Conservation (phyloP, 2,797 vertebrate genomes). For the Distichodus sexfasciatus region DNA sequence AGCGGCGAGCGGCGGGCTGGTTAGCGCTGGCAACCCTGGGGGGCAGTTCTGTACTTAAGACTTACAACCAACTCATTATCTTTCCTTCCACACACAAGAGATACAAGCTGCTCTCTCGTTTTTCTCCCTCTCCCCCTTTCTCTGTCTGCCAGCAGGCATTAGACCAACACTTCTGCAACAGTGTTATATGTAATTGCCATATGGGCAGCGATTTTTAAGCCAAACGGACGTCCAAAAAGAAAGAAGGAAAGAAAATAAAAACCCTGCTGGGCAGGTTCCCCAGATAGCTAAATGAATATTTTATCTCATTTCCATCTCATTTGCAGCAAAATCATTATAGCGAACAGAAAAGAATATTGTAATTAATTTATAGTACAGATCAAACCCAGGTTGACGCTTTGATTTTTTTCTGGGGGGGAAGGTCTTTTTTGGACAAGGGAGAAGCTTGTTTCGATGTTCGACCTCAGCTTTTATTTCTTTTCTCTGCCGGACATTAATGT, state of each 20-base stretch:
- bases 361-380: slow-evolving; percentile 82
- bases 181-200: slow-evolving; percentile 79
- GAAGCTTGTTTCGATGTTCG: slow-evolving; percentile 69
- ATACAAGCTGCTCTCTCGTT: slow-evolving; percentile 64
- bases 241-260: too few species aligned
- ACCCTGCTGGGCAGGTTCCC: slow-evolving; percentile 77
- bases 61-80: slow-evolving; percentile 81
- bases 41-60: slow-evolving; percentile 75
- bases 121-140: slow-evolving; percentile 49
- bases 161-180: slow-evolving; percentile 75
- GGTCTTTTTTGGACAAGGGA: slow-evolving; percentile 56
- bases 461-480: slow-evolving; percentile 60
- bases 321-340: slow-evolving; percentile 80
- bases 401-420: too few species aligned
- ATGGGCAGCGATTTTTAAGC: slow-evolving; percentile 78
- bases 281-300: slow-evolving; percentile 81
- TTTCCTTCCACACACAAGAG: slow-evolving; percentile 73
- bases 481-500: slow-evolving; percentile 55
- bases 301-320: slow-evolving; percentile 84
- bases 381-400: slow-evolving; percentile 79
- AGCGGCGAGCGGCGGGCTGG: slow-evolving; percentile 65
- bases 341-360: slow-evolving; percentile 67
- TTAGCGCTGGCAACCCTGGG: slow-evolving; percentile 67
- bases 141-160: slow-evolving; percentile 74
- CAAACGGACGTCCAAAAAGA: slow-evolving; percentile 74